phyloP scores from a whole-genome alignment of 2,113 vertebrate species.

The Dendropsophus ebraccatus region DNA sequence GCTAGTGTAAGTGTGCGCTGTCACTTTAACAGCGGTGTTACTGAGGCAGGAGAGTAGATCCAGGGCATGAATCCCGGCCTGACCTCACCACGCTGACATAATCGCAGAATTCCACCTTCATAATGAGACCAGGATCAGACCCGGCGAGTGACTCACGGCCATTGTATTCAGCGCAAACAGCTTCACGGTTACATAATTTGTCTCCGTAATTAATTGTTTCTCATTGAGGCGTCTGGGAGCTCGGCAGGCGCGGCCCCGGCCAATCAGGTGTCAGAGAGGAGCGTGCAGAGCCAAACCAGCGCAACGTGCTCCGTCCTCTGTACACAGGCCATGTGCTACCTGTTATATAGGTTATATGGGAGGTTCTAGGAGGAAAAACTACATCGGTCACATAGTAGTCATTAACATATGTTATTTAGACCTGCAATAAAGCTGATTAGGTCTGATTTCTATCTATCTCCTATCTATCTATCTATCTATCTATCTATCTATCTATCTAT shows the following conservation, averaged over 20 bases:
- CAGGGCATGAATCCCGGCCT: background rate
- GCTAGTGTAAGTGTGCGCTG: background rate
- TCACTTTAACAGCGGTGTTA: background rate
- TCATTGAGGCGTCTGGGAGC: background rate
- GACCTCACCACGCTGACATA: conserved; percentile 19
- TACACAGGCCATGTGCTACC: background rate
- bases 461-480: no score
- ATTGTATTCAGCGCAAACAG: background rate
- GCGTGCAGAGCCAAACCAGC: no score
- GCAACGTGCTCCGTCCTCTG: background rate
- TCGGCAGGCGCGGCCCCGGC: background rate
- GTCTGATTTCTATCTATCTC: no score
- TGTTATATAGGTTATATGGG: background rate
- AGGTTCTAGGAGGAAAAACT: background rate
- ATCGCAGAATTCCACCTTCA: background rate
- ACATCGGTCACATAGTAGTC: background rate
- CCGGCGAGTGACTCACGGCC: conserved; percentile 2
- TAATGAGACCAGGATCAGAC: conserved; percentile 16
- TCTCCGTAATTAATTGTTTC: conserved; percentile 10
- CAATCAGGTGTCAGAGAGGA: background rate
- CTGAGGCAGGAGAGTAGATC: background rate
- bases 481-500: no score
- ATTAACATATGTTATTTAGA: no score
- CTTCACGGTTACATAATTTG: conserved; percentile 27
- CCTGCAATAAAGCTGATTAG: no score